Conservation (phyloP, 2,888 invertebrate genomes). For the Lapara coniferarum region DNA sequence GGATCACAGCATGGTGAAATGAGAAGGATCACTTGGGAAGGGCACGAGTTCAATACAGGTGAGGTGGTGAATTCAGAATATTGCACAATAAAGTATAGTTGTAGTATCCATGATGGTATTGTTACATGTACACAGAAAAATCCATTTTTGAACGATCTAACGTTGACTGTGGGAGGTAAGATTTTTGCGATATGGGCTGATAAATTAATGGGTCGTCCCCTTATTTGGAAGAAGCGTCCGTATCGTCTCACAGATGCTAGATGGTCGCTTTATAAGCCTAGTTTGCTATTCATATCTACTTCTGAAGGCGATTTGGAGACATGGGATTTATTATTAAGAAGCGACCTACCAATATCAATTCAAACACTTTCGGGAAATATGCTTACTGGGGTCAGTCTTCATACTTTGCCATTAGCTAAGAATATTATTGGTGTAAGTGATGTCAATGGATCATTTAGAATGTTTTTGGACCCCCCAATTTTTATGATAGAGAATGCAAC, state of each 20-base stretch:
- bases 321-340: constrained; percentile 90
- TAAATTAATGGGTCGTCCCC: constrained; percentile 83
- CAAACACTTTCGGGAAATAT: constrained; percentile 87
- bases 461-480: constrained; percentile 84
- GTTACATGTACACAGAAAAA: constrained; percentile 85
- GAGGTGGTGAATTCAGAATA: constrained; percentile 85
- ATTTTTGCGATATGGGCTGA: constrained; percentile 90
- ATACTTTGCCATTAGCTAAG: constrained; percentile 81
- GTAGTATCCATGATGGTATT: constrained; percentile 88
- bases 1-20: constrained; percentile 76
- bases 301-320: constrained; percentile 90
- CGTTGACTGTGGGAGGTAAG: constrained; percentile 89
- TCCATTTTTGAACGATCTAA: constrained; percentile 83
- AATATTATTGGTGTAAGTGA: constrained; percentile 88
- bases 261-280: constrained; percentile 91
- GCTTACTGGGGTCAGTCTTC: constrained; percentile 85
- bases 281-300: constrained; percentile 87
- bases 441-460: constrained; percentile 86
- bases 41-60: constrained; percentile 86
- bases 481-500: constrained; percentile 74
- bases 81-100: constrained; percentile 68
- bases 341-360: constrained; percentile 86
- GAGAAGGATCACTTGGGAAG: constrained; percentile 85
- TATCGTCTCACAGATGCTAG: constrained; percentile 84
- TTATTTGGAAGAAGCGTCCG: constrained; percentile 86